These are phyloP conservation scores for Nipponacmea schrenckii DNA, from an alignment of 2,888 invertebrate genomes.

Conservation along the genomic window DNA sequence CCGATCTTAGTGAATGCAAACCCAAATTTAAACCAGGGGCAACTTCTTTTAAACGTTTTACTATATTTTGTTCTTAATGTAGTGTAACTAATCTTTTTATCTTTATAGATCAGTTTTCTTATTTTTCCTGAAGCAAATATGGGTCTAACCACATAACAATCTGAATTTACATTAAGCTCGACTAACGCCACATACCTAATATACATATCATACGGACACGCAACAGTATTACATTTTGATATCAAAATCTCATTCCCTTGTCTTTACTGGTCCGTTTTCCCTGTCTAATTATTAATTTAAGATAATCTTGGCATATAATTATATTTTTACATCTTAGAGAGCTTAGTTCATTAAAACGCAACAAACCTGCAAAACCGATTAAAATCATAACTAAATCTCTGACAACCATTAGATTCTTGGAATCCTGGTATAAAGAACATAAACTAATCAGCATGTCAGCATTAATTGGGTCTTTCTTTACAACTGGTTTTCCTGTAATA, in stretches of 20 bases:
- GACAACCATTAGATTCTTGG: constrained; percentile 10
- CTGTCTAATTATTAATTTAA: constrained; percentile 22
- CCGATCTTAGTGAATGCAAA: constrained; percentile 18
- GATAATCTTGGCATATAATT: neutral
- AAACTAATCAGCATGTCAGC: constrained; percentile 22
- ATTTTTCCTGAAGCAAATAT: constrained; percentile 21
- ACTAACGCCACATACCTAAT: neutral
- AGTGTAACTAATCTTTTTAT: neutral
- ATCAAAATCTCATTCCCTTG: neutral
- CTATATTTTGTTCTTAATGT: neutral
- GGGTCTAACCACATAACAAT: constrained; percentile 25
- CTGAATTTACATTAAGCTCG: neutral
- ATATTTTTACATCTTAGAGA: neutral
- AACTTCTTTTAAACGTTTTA: neutral
- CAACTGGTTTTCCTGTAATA: constrained; percentile 12
- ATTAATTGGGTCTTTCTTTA: constrained; percentile 27
- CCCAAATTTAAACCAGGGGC: constrained; percentile 6
- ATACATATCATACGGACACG: neutral
- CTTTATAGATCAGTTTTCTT: neutral
- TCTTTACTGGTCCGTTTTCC: neutral
- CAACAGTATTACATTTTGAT: neutral
- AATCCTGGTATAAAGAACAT: constrained; percentile 12
- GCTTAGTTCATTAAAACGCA: neutral
- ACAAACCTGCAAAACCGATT: too few species aligned
- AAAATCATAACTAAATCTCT: constrained; percentile 26